A percentile compares a stretch with the other conserved stretches of the same genome.
Conservation (phyloP, 2,113 vertebrate species). For the Ameiurus melas region DNA sequence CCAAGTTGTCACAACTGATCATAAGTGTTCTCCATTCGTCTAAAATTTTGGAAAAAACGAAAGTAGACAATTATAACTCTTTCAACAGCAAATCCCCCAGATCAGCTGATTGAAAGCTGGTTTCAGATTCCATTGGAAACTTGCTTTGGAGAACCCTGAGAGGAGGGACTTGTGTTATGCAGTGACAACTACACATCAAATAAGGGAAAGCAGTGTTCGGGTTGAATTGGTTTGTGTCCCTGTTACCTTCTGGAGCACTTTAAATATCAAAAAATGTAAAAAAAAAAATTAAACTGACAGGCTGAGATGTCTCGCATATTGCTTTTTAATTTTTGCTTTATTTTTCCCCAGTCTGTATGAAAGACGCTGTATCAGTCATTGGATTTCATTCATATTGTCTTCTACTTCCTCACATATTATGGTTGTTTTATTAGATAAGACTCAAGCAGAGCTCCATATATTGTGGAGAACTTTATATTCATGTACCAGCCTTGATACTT, state of each 20-base stretch:
- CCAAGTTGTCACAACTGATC: background rate
- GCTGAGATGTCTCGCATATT: background rate
- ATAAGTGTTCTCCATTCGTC: background rate
- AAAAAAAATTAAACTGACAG: background rate
- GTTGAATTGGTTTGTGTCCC: background rate
- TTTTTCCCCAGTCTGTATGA: background rate
- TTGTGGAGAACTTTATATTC: background rate
- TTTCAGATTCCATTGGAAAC: background rate
- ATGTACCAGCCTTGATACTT: background rate
- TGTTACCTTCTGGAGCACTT: background rate
- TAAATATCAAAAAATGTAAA: background rate
- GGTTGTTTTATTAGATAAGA: background rate
- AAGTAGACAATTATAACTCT: background rate
- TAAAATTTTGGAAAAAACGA: background rate
- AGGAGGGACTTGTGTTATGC: background rate
- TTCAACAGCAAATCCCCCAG: background rate
- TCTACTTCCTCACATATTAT: background rate
- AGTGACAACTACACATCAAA: background rate
- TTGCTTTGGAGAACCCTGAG: background rate
- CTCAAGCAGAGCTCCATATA: background rate
- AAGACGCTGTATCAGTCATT: background rate
- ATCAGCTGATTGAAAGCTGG: background rate
- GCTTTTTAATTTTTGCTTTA: background rate
- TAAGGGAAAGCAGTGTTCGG: background rate
- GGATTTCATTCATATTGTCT: background rate